phyloP scores from a whole-genome alignment of 2,113 vertebrate species.

The Azemiops feae region DNA sequence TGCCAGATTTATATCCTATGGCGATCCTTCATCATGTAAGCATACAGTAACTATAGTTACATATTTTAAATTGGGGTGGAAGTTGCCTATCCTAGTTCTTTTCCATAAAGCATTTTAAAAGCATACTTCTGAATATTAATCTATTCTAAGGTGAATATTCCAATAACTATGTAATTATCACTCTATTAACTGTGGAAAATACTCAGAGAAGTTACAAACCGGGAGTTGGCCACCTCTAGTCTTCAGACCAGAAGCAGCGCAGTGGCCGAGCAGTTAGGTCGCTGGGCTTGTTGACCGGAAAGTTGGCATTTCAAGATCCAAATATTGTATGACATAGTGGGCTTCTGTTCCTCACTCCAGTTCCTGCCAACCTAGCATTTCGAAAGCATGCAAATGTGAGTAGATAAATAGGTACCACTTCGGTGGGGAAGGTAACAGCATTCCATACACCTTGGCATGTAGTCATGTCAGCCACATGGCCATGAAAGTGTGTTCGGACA shows the following conservation, averaged over 20 bases:
- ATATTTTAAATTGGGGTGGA: not conserved
- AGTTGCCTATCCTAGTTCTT: not conserved
- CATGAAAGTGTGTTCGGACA: not conserved
- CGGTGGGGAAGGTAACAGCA: not conserved
- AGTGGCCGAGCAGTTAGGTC: not conserved
- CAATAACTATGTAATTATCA: not conserved
- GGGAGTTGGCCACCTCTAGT: not conserved
- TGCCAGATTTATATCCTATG: not conserved
- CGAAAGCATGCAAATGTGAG: not conserved
- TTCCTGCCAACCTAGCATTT: not conserved
- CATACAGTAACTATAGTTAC: not conserved
- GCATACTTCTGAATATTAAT: not conserved
- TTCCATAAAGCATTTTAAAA: not conserved
- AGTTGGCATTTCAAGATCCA: not conserved
- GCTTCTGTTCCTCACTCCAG: not conserved
- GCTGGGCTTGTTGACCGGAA: not conserved
- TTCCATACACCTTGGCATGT: not conserved
- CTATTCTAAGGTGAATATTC: not conserved
- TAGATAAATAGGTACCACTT: not conserved
- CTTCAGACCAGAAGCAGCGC: not conserved
- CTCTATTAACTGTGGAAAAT: not conserved
- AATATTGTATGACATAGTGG: not conserved
- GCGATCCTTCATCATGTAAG: not conserved
- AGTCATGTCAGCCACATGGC: not conserved
- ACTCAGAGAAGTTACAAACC: not conserved